Base-by-base conservation (phyloP, 2,113 vertebrate species). In the Trinectes maculatus region DNA sequence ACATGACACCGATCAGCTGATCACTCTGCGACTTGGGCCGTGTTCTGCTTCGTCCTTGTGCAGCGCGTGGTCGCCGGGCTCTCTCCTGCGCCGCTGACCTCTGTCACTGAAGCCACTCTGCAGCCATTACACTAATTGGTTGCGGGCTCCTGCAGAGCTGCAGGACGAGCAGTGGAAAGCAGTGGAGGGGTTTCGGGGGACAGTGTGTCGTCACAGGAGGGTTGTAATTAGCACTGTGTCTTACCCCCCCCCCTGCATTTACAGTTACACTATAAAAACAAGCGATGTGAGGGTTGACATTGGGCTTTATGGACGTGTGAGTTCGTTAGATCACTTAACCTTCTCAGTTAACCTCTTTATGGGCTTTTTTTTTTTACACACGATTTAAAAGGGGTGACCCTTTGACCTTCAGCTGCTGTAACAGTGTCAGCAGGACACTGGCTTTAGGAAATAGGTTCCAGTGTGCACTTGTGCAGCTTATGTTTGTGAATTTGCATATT, bases 101-200 rank as follows among this genome's bases (percentile, higher is more conserved):
- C 83, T 67, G 71, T 60, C 36, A 6, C 74, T 77, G 51, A 68
- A 82, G 65, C 68, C 78, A 57, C 58, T 80, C 78, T 86, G 55
- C 70, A 63, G 81, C 85, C 72, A 83, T 86, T 80, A 83, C 51
- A 52, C 78, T 83, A 67, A 87, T 89, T 86, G 71, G 77, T 72
- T 85, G 58, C 48, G 79, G 48, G 73, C 82, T 68, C 78, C 74
- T 56, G 59, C 65, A 25, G 70, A 53, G 71, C 53, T 55, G 71
- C 42, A 52, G 63, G 18, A 57, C 43, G 28, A 70, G 74, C 64
- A 28, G 51, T 34, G 76, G 68, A 47, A 37, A 48, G 46, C 15
- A 1, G 28, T 24, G 21, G 15, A 44, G 71, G 52, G 73, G 59
- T 65, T 82, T 63, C 19, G 11, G 69, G 71, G 51, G 21, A 46